Evolutionary conservation across 2,797 vertebrate genomes (phyloP), one percentile per base, ranked within the genome.

Genomic region (Rousettus madagascariensis): DNA sequence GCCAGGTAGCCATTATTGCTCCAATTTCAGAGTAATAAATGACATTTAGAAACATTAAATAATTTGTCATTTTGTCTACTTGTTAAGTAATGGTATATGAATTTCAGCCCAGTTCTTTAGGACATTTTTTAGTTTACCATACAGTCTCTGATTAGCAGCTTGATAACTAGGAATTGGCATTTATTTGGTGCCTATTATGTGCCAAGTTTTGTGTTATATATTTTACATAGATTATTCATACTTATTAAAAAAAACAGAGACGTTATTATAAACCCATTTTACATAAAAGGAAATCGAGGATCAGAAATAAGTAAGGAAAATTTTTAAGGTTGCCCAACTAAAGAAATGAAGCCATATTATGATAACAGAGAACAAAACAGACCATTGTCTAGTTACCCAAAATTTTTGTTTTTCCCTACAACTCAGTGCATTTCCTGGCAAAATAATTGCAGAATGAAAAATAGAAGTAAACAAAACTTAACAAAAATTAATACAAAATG

Each of bases 21-120:
- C 30, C n/a, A 30, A 38, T 38, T 88, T 96, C 24, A 82, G n/a
- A 16, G 36, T 49, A 92, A 92, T 65, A 86, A 78, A 63, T 85
- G 11, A 71, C 26, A 49, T 68, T 30, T 57, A 82, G n/a, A 74
- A 87, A 71, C 43, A 87, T 66, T 61, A 71, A 30, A 33, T 51
- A 61, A 92, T 4, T 87, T 46, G 30, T 17, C 15, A 13, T 66
- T 87, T 75, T 55, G 69, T 41, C 53, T 30, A 68, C 8, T 61
- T 69, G 43, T 8, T 78, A 74, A 63, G 16, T 33, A 10, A 36
- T 19, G n/a, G 30, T 38, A 49, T n/a, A 41, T 36, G n/a, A 38
- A 33, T 74, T 92, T 8, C 15, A 80, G 8, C 2, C 36, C 30
- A 59, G 26, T 28, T 77, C 55, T 66, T 80, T 20, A 55, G 9